phyloP scores from a whole-genome alignment of 1,140 invertebrate genomes.

The Pemphigus obesinymphae region DNA sequence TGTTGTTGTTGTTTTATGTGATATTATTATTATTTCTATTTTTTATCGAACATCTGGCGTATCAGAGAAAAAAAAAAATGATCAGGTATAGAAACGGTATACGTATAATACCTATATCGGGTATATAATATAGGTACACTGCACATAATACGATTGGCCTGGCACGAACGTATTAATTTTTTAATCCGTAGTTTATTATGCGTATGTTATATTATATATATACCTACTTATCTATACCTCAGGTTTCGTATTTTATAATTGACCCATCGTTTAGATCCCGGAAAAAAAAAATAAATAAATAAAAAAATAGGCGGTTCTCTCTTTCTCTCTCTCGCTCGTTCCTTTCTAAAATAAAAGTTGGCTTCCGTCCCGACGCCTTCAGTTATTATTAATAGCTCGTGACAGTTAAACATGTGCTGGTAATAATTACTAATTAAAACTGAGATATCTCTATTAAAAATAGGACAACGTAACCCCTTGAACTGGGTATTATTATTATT shows the following conservation, averaged over 20 bases:
- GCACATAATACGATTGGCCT: conserved; percentile 16
- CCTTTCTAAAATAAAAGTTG: conserved; percentile 32
- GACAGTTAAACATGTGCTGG: conserved; percentile 38
- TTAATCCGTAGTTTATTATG: conserved; percentile 18
- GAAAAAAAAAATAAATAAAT: too few relatives aligned
- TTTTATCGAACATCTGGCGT: conserved; percentile 31
- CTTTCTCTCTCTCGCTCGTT: not conserved
- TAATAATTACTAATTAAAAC: conserved; percentile 42
- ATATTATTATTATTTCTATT: conserved; percentile 14
- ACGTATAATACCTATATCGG: conserved; percentile 19
- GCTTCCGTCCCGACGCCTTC: conserved; percentile 40
- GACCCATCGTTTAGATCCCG: conserved; percentile 13
- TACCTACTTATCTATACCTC: too few relatives aligned
- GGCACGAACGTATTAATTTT: not conserved
- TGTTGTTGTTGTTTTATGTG: not conserved
- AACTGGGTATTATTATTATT: conserved; percentile 16
- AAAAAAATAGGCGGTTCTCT: conserved; percentile 10
- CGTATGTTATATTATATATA: too few relatives aligned
- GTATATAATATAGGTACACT: not conserved
- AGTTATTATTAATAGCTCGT: conserved; percentile 41
- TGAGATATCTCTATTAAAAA: conserved; percentile 42
- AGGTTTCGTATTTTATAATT: conserved; percentile 19
- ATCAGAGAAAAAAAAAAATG: conserved; percentile 24
- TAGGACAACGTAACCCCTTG: conserved; percentile 35
- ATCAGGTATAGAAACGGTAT: not conserved